phyloP scores from a whole-genome alignment of 2,888 invertebrate genomes.

The Diarsia brunnea region DNA sequence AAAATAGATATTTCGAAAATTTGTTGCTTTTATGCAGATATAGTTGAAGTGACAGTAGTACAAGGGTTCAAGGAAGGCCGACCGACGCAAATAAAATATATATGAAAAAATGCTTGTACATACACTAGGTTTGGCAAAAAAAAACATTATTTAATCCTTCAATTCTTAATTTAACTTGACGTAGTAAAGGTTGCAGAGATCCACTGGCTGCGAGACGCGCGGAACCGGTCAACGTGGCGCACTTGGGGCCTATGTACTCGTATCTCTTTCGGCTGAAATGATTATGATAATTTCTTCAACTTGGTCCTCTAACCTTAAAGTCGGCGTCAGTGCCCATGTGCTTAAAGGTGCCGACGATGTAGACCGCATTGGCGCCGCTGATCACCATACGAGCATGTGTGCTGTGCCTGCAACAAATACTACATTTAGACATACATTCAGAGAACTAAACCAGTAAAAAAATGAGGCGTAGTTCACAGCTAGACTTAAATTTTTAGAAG shows the following conservation, averaged over 20 bases:
- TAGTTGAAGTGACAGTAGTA: background rate
- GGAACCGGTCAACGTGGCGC: too few species aligned
- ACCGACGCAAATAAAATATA: background rate
- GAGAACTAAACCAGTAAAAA: background rate
- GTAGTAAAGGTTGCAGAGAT: too few species aligned
- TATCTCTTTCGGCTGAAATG: too few species aligned
- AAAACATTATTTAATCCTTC: too few species aligned
- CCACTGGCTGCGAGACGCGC: too few species aligned
- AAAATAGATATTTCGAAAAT: background rate
- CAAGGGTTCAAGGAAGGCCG: background rate
- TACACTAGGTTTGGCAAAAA: background rate
- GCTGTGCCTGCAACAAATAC: slow-evolving; percentile 90
- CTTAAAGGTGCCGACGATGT: slow-evolving; percentile 95
- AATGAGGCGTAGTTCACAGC: background rate
- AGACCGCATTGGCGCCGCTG: slow-evolving; percentile 94
- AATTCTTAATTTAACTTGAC: too few species aligned
- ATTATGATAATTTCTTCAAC: too few species aligned
- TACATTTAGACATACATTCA: background rate
- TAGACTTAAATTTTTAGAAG: background rate
- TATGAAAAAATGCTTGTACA: background rate
- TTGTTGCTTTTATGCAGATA: background rate
- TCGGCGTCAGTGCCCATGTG: slow-evolving; percentile 93
- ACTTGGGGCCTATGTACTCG: too few species aligned
- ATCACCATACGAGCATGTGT: slow-evolving; percentile 95
- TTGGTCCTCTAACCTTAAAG: slow-evolving; percentile 92